A percentile compares a stretch with the other conserved stretches of the same genome.
These are phyloP conservation scores for Rhagium mordax DNA, from an alignment of 2,888 invertebrate genomes.

Conservation along the genomic window DNA sequence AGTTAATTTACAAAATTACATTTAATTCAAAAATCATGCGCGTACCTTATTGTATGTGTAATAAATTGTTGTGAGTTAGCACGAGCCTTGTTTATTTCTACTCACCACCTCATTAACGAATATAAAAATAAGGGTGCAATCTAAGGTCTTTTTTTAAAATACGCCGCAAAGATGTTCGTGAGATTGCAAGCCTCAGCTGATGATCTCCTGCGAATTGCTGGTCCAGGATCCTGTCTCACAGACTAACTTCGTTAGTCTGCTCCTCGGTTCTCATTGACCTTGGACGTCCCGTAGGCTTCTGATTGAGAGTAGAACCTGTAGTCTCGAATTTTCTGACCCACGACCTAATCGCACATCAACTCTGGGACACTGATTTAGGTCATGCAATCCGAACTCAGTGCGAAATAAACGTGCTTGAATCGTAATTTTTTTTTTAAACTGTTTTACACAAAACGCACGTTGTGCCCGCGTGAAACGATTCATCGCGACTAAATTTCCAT, in stretches of 20 bases:
- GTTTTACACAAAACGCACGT: neutral
- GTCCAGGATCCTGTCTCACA: slow-evolving; percentile 20
- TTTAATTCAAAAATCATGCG: too few relatives aligned
- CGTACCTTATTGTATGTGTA: too few relatives aligned
- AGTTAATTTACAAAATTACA: too few relatives aligned
- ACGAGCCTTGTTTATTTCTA: too few relatives aligned
- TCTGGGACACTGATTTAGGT: slow-evolving; percentile 39
- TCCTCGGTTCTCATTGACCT: slow-evolving; percentile 33
- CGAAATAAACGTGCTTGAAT: slow-evolving; percentile 27
- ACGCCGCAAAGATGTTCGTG: slow-evolving; percentile 23
- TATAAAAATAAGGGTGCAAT: neutral
- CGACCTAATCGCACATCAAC: slow-evolving; percentile 35
- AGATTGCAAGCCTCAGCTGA: neutral
- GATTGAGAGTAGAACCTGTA: slow-evolving; percentile 29
- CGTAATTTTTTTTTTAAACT: slow-evolving; percentile 23
- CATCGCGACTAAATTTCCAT: neutral
- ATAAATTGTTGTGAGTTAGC: too few relatives aligned
- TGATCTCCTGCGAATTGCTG: slow-evolving; percentile 29
- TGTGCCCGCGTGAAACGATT: neutral
- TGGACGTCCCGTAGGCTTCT: slow-evolving; percentile 28
- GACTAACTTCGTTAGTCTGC: neutral
- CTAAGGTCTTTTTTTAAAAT: neutral
- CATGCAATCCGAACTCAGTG: slow-evolving; percentile 31
- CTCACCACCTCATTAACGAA: too few relatives aligned
- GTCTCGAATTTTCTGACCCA: slow-evolving; percentile 36